Percentiles rank a stretch among this genome's conserved stretches.
phyloP scores from a whole-genome alignment of 2,113 vertebrate species.

The Tragelaphus strepsiceros region DNA sequence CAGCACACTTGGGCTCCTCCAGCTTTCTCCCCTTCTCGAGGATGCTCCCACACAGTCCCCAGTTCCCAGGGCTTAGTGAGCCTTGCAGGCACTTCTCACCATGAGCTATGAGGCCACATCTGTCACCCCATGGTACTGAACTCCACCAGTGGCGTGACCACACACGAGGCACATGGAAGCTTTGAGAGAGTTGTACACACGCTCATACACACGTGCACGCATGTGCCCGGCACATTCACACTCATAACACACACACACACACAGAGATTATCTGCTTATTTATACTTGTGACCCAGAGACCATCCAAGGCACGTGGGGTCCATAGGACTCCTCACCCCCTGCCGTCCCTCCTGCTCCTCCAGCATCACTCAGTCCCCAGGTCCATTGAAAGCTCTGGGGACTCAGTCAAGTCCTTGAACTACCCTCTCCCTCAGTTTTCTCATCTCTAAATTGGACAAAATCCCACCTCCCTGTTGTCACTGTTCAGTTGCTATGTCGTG shows the following conservation, averaged over 20 bases:
- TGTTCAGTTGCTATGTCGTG: background rate
- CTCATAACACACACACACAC: background rate
- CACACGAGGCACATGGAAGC: background rate
- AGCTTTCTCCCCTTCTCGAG: fast-evolving
- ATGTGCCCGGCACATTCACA: fast-evolving
- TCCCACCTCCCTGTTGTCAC: background rate
- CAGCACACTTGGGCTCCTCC: fast-evolving
- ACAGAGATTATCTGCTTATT: background rate
- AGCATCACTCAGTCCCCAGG: background rate
- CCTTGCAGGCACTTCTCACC: too few species aligned
- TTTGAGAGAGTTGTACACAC: background rate
- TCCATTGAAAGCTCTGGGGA: background rate
- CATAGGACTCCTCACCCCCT: background rate
- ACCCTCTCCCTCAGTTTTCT: background rate
- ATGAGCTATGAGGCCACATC: too few species aligned
- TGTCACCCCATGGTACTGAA: background rate
- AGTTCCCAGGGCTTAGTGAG: too few species aligned
- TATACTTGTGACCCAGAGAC: background rate
- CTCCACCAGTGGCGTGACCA: fast-evolving
- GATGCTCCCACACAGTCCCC: fast-evolving
- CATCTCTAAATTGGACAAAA: background rate
- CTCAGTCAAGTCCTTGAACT: background rate
- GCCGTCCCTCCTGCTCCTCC: background rate
- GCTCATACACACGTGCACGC: fast-evolving
- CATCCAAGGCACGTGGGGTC: too few species aligned